Conservation (phyloP, 2,888 invertebrate species). For the Diachrysia chrysitis region DNA sequence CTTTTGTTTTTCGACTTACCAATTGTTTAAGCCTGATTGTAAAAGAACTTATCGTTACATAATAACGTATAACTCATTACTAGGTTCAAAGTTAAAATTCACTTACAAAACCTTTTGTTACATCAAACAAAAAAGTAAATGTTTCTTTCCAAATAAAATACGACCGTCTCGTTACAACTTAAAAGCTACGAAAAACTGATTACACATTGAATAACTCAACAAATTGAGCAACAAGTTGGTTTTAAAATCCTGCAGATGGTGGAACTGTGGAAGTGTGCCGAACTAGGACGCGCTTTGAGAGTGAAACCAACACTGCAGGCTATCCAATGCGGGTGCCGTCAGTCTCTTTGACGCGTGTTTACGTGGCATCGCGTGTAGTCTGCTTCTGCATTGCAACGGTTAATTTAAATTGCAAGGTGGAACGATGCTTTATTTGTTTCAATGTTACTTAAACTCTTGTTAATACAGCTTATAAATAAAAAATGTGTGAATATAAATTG, state of each 20-base stretch:
- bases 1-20: constrained; percentile 31
- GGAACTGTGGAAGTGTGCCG: constrained; percentile 36
- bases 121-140: background rate
- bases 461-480: background rate
- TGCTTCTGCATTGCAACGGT: constrained; percentile 29
- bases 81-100: background rate
- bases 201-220: constrained; percentile 18
- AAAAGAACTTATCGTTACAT: background rate
- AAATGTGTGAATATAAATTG: background rate
- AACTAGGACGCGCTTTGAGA: constrained; percentile 68
- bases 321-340: constrained; percentile 56
- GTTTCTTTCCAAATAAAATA: constrained; percentile 2
- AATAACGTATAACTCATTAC: background rate
- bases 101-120: background rate
- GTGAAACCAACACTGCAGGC: constrained; percentile 60
- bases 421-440: constrained; percentile 26
- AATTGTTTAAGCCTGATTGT: constrained; percentile 25
- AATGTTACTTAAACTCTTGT: constrained; percentile 1
- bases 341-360: constrained; percentile 56
- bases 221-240: constrained; percentile 41
- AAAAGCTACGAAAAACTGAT: constrained; percentile 18
- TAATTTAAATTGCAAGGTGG: constrained; percentile 40
- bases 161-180: background rate
- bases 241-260: constrained; percentile 50
- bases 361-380: constrained; percentile 35